Base-by-base conservation (phyloP, 1,140 invertebrate species). In the Cyclina sinensis region DNA sequence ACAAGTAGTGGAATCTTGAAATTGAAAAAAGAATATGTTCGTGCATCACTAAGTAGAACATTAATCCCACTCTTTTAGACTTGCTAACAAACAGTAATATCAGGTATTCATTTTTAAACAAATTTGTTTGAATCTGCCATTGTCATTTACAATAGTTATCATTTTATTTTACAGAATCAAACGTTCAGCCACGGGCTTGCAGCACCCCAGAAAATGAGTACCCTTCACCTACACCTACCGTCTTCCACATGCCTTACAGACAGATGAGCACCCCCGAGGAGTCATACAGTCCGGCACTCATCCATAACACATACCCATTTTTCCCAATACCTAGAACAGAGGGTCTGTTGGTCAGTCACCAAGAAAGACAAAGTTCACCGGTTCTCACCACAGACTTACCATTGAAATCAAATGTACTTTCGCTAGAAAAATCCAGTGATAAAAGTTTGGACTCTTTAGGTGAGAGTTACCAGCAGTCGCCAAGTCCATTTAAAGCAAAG, bases 391-490 rank as follows among this genome's bases (percentile, higher is more conserved):
- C 9, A 3, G 37, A 86, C 21, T 9, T 62, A 32, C 27, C 48
- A 27, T 0, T 27, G 4, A 51, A 14, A 39, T 21, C 30, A 37
- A 83, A 30, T 70, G 37, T 30, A 46, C 43, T 16, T 18, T 70
- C 70, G 35, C 24, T 46, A 0, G 48, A 86, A 46, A 39, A 76
- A 59, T 78, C 73, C 0, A 73, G 62, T 70, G 86, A 88, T 48
- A 88, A 70, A 88, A 73, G 76, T 57, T 70, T 80, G 43, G 86
- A 88, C 62, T 81, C 86, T 35, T 48, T 81, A 27, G 86, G 78
- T 0, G 78, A 73, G 37, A 73, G 76, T 27, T 88, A 80, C 39
- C 86, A 88, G 37, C 59, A 70, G 11, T 80, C 86, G 11, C 78
- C 86, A 27, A 88, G 86, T 70, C 62, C 76, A 14, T 37, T 88